Percentiles rank a stretch among this genome's conserved stretches.
These are phyloP conservation scores for Podarcis raffonei DNA, from an alignment of 2,113 vertebrate species.

Conservation along the genomic window DNA sequence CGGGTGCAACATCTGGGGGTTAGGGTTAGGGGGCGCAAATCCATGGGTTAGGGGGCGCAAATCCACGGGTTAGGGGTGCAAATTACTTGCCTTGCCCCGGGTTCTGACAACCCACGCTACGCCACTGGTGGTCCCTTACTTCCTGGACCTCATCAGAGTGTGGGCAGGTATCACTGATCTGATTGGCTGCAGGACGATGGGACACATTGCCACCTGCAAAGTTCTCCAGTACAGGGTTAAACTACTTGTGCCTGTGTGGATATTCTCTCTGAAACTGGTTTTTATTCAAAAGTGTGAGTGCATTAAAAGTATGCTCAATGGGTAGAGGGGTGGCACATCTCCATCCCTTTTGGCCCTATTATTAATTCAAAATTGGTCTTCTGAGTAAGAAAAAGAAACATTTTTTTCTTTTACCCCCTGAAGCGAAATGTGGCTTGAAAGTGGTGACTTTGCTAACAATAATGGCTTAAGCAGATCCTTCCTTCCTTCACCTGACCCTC, in stretches of 20 bases:
- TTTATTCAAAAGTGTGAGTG: not conserved
- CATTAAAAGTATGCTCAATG: not conserved
- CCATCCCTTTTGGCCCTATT: not conserved
- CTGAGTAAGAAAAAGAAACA: too few relatives aligned
- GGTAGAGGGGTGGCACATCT: not conserved
- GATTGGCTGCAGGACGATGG: not conserved
- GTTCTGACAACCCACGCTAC: too few relatives aligned
- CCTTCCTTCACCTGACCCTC: too few relatives aligned
- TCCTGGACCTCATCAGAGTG: not conserved
- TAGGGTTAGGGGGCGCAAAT: too few relatives aligned
- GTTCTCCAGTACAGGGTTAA: not conserved
- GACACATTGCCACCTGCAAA: rapidly evolving
- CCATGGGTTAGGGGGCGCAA: too few relatives aligned
- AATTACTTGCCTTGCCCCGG: too few relatives aligned
- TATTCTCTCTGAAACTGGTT: not conserved
- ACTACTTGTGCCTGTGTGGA: not conserved
- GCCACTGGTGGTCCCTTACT: too few relatives aligned
- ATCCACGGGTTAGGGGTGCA: too few relatives aligned
- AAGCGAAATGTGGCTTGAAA: not conserved
- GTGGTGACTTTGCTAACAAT: not conserved
- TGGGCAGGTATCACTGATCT: not conserved
- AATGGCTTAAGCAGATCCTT: not conserved
- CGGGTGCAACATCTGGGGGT: too few relatives aligned
- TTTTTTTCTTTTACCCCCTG: not conserved
- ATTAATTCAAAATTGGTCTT: not conserved